Evolutionary conservation across 2,888 invertebrate species (phyloP), one percentile per base, ranked within the genome.

Genomic region (Himalopsyche japonica): DNA sequence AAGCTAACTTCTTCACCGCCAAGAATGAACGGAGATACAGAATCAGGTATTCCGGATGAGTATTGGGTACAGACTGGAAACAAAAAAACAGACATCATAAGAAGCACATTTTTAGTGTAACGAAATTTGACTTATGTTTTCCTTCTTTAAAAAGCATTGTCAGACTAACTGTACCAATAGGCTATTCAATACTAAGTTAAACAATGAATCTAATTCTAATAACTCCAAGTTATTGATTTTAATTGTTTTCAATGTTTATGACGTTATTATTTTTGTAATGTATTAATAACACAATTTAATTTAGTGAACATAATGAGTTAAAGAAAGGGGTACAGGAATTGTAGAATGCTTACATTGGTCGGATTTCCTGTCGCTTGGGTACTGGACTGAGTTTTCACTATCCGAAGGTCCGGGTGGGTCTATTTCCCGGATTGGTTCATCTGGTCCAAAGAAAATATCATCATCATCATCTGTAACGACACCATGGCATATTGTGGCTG

Each of bases 61-160:
- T 91, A 90, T 88, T 91, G 91, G 80, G 89, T 87, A 87, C 92
- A 92, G 89, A 91, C 92, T 92, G 89, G 83, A 89, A 89, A 82
- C 80, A 82, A 80, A 20, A 37, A 43, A 43, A 15, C 43, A 15
- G 2, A 43, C 15, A 15, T 43, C 4, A 43, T 43, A 1, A 43
- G 43, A 12, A 43, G 15, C 43, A 15, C 43, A 15, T 15, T 43
- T 43, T 15, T 3, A 15, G 15, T 43, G 4, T 15, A 43, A 15
- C 0, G 15, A 43, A 15, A 43, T 1, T 15, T 43, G 4, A 6
- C n/a, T n/a, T n/a, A n/a, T n/a, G n/a, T n/a, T n/a, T n/a, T n/a
- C n/a, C n/a, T 43, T 15, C 15, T 2, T 43, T 43, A 2, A 43
- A 15, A 43, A 43, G 15, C 15, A 43, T 15, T 43, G 43, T 15